Base-by-base conservation (phyloP, 2,113 vertebrate genomes). In the Pithys albifrons region DNA sequence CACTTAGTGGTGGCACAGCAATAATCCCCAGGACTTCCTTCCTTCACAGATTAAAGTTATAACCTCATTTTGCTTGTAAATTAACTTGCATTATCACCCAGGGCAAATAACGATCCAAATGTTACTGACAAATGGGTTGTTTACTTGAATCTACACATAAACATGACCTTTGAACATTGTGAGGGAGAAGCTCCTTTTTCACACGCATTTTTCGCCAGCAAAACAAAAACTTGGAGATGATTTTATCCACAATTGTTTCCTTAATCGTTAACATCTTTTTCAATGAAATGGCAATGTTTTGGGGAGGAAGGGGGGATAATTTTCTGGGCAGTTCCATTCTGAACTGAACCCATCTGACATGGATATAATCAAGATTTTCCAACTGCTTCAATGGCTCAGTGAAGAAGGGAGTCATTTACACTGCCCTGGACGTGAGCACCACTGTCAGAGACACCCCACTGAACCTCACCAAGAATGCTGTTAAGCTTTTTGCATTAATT, bases 401-500 rank as follows among this genome's bases (percentile, higher is more conserved):
- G 74, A 69, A 87, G 77, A 65, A 71, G 37, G 49, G 85, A 82
- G 52, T 62, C 8, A 78, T 93, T 96, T 85, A 70, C 79, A 66
- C 67, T 82, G 20, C 51, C 29, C 52, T 92, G 77, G 31, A 90
- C 70, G 28, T 33, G 29, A n/a, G 14, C 49, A 61, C 67, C 76
- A 39, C 51, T 57, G 65, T 54, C 79, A 79, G 41, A 66, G 59
- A 35, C 77, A 43, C 61, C 86, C 57, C 39, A 59, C 2, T 78
- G 80, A 87, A 49, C 54, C 74, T 92, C 35, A 37, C 45, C 31
- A 88, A 88, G 37, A 84, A 73, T 33, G 37, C 67, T 93, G 7
- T 74, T 83, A 92, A 91, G 91, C 57, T 54, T 78, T 96, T 79
- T 89, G 59, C 88, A 58, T 94, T 97, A 83, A 96, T 89, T 74